Base-by-base conservation (phyloP, 2,888 invertebrate species). In the Machimus rusticus region DNA sequence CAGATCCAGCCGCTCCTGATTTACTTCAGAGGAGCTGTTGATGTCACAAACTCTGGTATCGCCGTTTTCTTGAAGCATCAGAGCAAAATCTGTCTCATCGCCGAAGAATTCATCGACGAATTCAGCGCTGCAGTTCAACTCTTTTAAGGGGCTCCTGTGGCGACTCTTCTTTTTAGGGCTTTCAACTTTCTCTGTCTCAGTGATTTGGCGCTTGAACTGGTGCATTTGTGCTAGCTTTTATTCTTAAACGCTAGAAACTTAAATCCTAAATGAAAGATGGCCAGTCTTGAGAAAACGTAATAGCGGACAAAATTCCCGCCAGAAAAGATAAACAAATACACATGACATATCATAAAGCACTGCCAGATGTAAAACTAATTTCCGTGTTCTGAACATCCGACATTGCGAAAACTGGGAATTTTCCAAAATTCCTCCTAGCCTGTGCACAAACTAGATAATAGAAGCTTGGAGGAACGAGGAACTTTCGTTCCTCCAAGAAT, bases 1-100 rank as follows among this genome's bases (percentile, higher is more conserved):
- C 16, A 93, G 89, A 88, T 93, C 91, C 5, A 93, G 88, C 2
- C 3, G 12, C 9, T 86, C 34, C 12, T 28, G 19, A 6, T 51
- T 8, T 0, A 8, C 43, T 8, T 66, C 78, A 28, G 16, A 34
- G 43, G 16, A 39, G 43, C 31, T 43, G n/a, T 9, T 66, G 12
- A 66, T 6, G 28, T 66, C 19, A 55, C 55, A 55, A 5, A 5
- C 5, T n/a, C 19, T 28, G 23, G 1, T 12, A 23, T 12, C 23
- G 8, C 1, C 28, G 66, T 66, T 57, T 57, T 57, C 66, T 28
- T 66, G 23, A 66, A 66, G 6, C 12, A 66, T 23, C 0, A 12
- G 3, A 66, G 28, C 28, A 9, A 84, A 84, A 39, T 66, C 82
- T n/a, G 34, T 37, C 16, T 84, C 82, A 5, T 84, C 82, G 19